These are phyloP conservation scores for Phengaris alcon DNA, from an alignment of 2,888 invertebrate species.

Conservation along the genomic window DNA sequence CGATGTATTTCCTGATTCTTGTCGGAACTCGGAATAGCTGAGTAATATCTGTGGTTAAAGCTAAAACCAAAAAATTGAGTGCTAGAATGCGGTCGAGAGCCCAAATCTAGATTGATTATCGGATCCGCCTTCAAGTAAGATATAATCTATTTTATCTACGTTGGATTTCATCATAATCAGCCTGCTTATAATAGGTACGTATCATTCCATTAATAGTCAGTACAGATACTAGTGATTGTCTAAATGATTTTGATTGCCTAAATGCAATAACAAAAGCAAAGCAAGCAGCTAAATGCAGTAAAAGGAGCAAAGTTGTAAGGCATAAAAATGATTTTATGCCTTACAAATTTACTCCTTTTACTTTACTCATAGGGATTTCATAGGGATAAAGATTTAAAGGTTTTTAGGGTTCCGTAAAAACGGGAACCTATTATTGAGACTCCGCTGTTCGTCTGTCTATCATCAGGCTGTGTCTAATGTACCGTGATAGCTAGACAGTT, in stretches of 20 bases:
- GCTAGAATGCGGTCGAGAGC: slow-evolving; percentile 8
- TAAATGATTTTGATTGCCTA: neutral
- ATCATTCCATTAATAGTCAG: neutral
- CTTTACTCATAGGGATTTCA: too few species aligned
- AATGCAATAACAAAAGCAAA: neutral
- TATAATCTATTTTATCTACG: slow-evolving; percentile 18
- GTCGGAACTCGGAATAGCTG: neutral
- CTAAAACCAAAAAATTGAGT: neutral
- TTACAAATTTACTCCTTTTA: too few species aligned
- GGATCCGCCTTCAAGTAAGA: slow-evolving; percentile 4
- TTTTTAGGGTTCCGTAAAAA: too few species aligned
- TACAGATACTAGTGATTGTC: neutral
- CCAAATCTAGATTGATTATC: slow-evolving; percentile 24
- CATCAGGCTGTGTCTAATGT: too few species aligned
- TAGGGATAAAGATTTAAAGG: too few species aligned
- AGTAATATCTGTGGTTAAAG: slow-evolving; percentile 23
- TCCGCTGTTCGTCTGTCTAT: too few species aligned
- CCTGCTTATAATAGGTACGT: neutral
- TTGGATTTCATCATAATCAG: slow-evolving; percentile 20
- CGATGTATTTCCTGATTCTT: slow-evolving; percentile 17
- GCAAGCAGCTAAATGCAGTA: neutral
- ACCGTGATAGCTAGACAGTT: too few species aligned
- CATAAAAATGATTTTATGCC: too few species aligned
- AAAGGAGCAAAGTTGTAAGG: neutral
- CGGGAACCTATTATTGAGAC: too few species aligned